These are phyloP conservation scores for Sus cebifrons DNA, from an alignment of 2,797 vertebrate genomes.

Conservation along the genomic window DNA sequence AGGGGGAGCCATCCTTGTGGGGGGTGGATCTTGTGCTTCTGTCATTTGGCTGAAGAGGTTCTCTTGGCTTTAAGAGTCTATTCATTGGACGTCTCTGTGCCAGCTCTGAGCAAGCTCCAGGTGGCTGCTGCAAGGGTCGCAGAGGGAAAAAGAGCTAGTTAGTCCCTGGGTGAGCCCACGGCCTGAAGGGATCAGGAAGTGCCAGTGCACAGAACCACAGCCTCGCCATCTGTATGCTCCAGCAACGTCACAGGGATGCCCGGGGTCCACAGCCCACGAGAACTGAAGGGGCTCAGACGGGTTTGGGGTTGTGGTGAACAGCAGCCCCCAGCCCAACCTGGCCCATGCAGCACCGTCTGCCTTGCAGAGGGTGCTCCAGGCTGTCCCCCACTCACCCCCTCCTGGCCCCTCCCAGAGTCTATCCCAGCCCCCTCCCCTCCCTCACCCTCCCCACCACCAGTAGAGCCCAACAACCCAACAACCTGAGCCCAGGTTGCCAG, in stretches of 20 bases:
- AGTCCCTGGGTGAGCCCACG: not conserved
- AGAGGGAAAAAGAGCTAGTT: not conserved
- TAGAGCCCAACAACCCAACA: not conserved
- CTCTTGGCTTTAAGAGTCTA: not conserved
- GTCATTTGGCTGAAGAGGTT: not conserved
- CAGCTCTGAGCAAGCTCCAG: not conserved
- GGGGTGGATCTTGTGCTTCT: not conserved
- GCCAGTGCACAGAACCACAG: not conserved
- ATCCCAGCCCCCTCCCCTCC: not conserved
- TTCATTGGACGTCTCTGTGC: no score
- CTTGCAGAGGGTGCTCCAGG: rapidly evolving
- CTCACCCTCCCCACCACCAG: not conserved
- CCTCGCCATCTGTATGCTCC: not conserved
- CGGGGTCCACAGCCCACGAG: not conserved
- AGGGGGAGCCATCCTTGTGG: not conserved
- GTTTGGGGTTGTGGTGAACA: not conserved
- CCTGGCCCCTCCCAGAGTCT: not conserved
- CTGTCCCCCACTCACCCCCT: not conserved
- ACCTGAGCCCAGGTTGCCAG: not conserved
- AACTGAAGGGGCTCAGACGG: not conserved
- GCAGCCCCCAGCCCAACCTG: not conserved
- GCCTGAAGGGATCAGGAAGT: not conserved
- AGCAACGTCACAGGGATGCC: not conserved
- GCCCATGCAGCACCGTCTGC: not conserved
- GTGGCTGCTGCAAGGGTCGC: not conserved